Evolutionary conservation across 2,888 invertebrate species (phyloP).

Genomic region (Kuschelorhynchus macadamiae): DNA sequence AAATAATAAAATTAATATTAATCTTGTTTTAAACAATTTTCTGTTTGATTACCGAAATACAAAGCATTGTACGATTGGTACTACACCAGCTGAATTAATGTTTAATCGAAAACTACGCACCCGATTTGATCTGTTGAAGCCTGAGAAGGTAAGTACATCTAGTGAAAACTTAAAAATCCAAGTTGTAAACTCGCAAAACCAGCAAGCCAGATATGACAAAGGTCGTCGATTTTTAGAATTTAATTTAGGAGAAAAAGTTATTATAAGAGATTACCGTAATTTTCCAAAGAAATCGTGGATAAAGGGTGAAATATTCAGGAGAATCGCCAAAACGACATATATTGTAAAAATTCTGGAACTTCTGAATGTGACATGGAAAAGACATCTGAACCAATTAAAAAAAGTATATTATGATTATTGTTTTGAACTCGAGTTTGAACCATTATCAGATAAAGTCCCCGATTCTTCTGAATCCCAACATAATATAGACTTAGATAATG

Average conservation of each 20-base stretch:
- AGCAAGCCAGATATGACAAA: neutral
- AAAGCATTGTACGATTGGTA: constrained; percentile 28
- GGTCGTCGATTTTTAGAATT: neutral
- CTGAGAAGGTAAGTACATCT: neutral
- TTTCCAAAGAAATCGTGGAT: neutral
- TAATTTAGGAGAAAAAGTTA: neutral
- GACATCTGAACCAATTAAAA: too few species aligned
- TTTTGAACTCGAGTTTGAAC: too few species aligned
- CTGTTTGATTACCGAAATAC: constrained; percentile 39
- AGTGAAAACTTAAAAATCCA: constrained; percentile 1
- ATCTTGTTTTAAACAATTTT: constrained; percentile 20
- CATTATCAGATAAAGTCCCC: too few species aligned
- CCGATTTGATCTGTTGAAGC: constrained; percentile 20
- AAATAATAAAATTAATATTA: constrained; percentile 8
- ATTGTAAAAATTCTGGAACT: constrained; percentile 3
- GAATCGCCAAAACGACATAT: neutral
- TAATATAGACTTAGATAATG: too few species aligned
- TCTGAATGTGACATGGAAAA: neutral
- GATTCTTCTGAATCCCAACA: too few species aligned
- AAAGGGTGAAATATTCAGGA: neutral
- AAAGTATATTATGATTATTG: too few species aligned
- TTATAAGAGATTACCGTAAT: neutral
- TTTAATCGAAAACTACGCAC: constrained; percentile 23
- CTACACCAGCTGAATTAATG: constrained; percentile 31
- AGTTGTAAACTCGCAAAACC: neutral